A percentile compares a stretch with the other conserved stretches of the same genome.
These are phyloP conservation scores for Exephanes ischioxanthus DNA, from an alignment of 2,888 invertebrate genomes.

Conservation along the genomic window DNA sequence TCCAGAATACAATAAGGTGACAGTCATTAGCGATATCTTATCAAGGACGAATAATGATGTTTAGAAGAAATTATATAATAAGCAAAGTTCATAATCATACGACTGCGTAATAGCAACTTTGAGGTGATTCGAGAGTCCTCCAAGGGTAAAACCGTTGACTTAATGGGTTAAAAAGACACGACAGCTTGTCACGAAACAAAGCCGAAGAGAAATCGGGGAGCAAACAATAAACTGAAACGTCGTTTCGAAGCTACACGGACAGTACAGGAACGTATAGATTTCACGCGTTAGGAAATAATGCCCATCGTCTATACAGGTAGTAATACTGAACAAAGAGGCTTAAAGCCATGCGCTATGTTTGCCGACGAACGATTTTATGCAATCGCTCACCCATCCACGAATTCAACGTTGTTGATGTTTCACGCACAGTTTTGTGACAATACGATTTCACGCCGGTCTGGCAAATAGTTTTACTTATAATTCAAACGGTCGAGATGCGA, in stretches of 20 bases:
- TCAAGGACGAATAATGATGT: neutral
- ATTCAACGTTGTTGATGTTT: conserved; percentile 9
- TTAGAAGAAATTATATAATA: neutral
- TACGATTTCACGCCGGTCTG: neutral
- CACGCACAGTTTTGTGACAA: conserved; percentile 32
- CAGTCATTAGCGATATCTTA: neutral
- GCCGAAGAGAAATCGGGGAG: conserved; percentile 66
- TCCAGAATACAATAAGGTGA: neutral
- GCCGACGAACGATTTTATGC: conserved; percentile 47
- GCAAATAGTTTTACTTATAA: neutral
- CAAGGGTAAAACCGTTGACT: neutral
- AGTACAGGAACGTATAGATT: neutral
- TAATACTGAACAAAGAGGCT: conserved; percentile 2
- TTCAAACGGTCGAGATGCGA: neutral
- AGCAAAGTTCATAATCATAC: neutral
- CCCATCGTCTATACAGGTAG: neutral
- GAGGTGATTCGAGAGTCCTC: neutral
- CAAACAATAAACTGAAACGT: conserved; percentile 68
- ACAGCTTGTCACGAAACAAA: neutral
- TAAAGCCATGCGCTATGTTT: neutral
- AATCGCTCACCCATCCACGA: conserved; percentile 37
- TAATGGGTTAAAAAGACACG: neutral
- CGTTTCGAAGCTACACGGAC: conserved; percentile 33
- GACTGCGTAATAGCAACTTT: neutral
- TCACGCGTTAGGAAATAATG: conserved; percentile 7